Conservation (phyloP, 2,888 invertebrate species). For the Cloeon dipterum region DNA sequence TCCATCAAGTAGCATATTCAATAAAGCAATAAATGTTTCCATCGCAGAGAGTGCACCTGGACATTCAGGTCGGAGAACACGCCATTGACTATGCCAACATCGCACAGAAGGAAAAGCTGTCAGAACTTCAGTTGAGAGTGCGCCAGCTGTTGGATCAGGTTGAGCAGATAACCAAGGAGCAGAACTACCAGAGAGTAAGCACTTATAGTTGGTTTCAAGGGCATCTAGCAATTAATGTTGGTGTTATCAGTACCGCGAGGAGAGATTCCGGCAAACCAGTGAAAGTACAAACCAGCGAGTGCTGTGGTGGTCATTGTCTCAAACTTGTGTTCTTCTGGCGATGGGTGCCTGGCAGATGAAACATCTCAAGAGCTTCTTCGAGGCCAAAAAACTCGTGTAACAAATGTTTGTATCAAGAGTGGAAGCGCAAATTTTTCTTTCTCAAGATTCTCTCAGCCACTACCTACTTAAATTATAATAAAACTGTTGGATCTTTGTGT, state of each 20-base stretch:
- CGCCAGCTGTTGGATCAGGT: slow-evolving; percentile 92
- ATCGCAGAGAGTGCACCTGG: slow-evolving; percentile 63
- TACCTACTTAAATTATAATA: no score
- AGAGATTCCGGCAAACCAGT: slow-evolving; percentile 89
- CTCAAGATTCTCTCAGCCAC: no score
- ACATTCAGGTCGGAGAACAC: slow-evolving; percentile 97
- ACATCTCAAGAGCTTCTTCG: slow-evolving; percentile 97
- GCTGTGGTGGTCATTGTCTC: slow-evolving; percentile 90
- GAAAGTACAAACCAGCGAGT: slow-evolving; percentile 92
- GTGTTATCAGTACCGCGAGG: slow-evolving; percentile 95
- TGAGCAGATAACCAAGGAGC: slow-evolving; percentile 98
- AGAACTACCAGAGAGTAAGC: slow-evolving; percentile 87
- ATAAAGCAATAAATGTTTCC: background rate
- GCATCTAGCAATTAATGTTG: background rate
- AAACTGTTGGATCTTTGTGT: no score
- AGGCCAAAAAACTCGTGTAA: slow-evolving; percentile 94
- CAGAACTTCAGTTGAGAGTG: slow-evolving; percentile 83
- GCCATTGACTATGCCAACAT: slow-evolving; percentile 94
- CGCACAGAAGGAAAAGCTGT: slow-evolving; percentile 90
- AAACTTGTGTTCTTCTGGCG: slow-evolving; percentile 65
- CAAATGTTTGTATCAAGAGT: background rate
- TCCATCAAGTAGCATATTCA: background rate
- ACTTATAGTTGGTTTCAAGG: background rate
- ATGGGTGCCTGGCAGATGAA: slow-evolving; percentile 99
- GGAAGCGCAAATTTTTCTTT: no score